These are phyloP conservation scores for Drosophila murphyi DNA, from an alignment of 1,140 invertebrate genomes.

Conservation along the genomic window DNA sequence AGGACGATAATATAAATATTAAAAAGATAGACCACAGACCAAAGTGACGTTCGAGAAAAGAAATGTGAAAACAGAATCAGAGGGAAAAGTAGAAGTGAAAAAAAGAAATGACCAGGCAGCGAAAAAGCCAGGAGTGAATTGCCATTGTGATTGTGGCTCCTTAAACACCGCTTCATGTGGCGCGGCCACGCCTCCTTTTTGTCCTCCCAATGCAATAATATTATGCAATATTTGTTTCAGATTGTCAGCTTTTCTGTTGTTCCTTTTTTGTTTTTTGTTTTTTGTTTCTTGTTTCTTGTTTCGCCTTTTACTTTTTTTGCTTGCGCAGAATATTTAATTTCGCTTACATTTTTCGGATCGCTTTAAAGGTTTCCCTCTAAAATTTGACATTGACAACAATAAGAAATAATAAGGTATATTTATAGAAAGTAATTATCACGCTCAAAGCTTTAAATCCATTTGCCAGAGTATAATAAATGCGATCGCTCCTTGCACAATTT, in stretches of 20 bases:
- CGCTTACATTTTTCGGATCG: conserved; percentile 39
- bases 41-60: conserved; percentile 10
- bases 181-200: conserved; percentile 22
- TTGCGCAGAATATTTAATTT: conserved; percentile 44
- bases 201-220: conserved; percentile 54
- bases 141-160: conserved; percentile 63
- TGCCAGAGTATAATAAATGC: not conserved
- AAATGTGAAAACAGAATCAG: not conserved
- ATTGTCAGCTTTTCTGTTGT: conserved; percentile 36
- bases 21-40: conserved; percentile 53
- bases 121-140: conserved; percentile 65
- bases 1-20: conserved; percentile 71
- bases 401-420: not conserved
- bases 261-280: conserved; percentile 12
- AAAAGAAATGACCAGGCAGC: conserved; percentile 35
- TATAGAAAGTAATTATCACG: not conserved
- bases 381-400: not conserved
- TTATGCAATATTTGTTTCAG: conserved; percentile 76
- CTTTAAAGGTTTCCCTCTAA: conserved; percentile 16
- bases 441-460: conserved; percentile 1
- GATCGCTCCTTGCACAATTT: not conserved
- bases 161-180: conserved; percentile 54
- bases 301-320: conserved; percentile 62
- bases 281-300: conserved; percentile 10
- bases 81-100: not conserved